Evolutionary conservation across 2,113 vertebrate species (phyloP).

Genomic region (Odobenus rosmarus): DNA sequence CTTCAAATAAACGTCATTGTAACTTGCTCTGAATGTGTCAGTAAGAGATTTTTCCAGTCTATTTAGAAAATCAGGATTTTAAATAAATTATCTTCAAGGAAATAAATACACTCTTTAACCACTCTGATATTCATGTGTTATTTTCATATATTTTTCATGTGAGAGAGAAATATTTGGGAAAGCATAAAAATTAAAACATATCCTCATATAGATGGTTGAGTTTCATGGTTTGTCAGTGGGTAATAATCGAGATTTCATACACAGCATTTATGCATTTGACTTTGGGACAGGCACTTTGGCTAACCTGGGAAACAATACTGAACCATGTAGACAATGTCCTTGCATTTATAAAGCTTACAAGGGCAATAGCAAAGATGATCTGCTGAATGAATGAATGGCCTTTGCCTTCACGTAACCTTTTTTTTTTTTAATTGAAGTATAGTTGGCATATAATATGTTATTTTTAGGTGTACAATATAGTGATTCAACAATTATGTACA

Average conservation of each 20-base stretch:
- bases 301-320: not conserved
- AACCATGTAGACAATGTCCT: not conserved
- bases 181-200: not conserved
- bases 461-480: not conserved
- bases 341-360: not conserved
- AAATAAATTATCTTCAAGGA: not conserved
- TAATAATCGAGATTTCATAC: not conserved
- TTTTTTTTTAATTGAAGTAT: not conserved
- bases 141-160: slow-evolving; percentile 16
- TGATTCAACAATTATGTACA: not conserved
- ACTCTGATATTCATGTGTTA: not conserved
- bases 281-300: not conserved
- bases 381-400: not conserved
- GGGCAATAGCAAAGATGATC: not conserved
- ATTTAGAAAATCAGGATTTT: not conserved
- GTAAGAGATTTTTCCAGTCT: not conserved
- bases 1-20: not conserved
- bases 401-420: not conserved
- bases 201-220: not conserved
- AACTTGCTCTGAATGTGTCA: not conserved
- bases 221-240: not conserved
- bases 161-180: not conserved
- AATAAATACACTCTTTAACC: not conserved
- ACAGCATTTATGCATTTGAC: not conserved
- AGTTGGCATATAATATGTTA: not conserved